Conservation (phyloP, 2,888 invertebrate genomes). For the Trissoscelio sp. region DNA sequence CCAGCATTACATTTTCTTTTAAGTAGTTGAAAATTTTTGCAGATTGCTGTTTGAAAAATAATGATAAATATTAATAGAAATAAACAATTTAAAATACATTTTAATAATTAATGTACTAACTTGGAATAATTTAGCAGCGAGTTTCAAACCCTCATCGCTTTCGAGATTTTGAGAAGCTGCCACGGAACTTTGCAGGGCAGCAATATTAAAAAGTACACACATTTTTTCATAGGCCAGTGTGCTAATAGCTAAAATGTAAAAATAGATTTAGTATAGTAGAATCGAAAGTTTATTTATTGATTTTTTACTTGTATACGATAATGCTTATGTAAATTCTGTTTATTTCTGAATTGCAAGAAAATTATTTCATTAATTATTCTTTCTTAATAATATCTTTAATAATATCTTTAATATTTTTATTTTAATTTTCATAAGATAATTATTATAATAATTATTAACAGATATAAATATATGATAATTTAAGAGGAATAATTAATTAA, state of each 20-base stretch:
- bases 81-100: slow-evolving; percentile 3
- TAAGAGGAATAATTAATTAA: no score
- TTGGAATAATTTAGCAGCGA: slow-evolving; percentile 96
- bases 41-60: slow-evolving; percentile 87
- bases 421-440: slow-evolving; percentile 1
- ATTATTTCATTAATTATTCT: no score
- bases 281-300: no score
- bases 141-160: slow-evolving; percentile 96
- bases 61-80: slow-evolving; percentile 5
- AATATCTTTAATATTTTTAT: slow-evolving; percentile 6
- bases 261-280: neutral
- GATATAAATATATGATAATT: no score
- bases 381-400: no score
- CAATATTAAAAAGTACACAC: slow-evolving; percentile 98
- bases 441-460: no score
- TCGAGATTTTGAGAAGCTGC: slow-evolving; percentile 94
- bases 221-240: slow-evolving; percentile 96
- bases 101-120: slow-evolving; percentile 82
- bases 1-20: slow-evolving; percentile 90
- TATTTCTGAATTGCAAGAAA: no score
- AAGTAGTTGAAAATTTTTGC: slow-evolving; percentile 95
- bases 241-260: slow-evolving; percentile 88
- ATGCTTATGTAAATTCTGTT: no score
- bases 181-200: slow-evolving; percentile 94
- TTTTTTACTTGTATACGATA: no score